Evolutionary conservation across 2,888 invertebrate genomes (phyloP), one percentile per base, ranked within the genome.

Genomic region (Zelleria hepariella): DNA sequence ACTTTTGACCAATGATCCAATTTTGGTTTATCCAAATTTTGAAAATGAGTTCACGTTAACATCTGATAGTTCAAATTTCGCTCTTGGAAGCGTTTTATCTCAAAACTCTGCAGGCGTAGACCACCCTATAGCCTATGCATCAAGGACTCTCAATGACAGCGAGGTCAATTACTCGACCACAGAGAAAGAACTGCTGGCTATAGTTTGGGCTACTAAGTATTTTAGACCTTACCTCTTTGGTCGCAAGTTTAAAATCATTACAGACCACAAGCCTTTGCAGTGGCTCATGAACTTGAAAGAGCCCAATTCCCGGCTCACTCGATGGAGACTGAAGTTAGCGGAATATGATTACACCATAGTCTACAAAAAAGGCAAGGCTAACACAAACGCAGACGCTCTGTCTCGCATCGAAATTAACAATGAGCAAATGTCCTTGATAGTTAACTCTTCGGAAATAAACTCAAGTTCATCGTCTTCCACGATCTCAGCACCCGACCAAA

Each of bases 1-100:
- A 20, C 68, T 70, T 25, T 60, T 65, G 0, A 15, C 58, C 63
- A 20, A 70, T 18, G 66, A 67, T n/a, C 75, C 74, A 0, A 66
- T 78, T 0, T 60, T 78, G 1, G 65, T 68, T 59, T 76, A 71
- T 48, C 74, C 77, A 0, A 71, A 80, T 58, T 80, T 78, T 52
- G 59, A 61, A 0, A 65, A 71, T 61, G 65, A 25, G 1, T 67
- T 72, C 51, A 57, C 64, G 4, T 47, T 71, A 1, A 67, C 66
- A 1, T 64, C 60, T 1, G 62, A 62, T 25, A 54, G 60, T 6
- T 55, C 55, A 8, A 52, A 60, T n/a, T 7, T 57, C 6, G 59
- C 62, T 2, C 5, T 62, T n/a, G 62, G 60, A 0, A 58, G 52
- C 8, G 27, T 68, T 2, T 52, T 68, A 2, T 67, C 55, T 58